phyloP scores from a whole-genome alignment of 1,140 invertebrate genomes.

The Cydia splendana region DNA sequence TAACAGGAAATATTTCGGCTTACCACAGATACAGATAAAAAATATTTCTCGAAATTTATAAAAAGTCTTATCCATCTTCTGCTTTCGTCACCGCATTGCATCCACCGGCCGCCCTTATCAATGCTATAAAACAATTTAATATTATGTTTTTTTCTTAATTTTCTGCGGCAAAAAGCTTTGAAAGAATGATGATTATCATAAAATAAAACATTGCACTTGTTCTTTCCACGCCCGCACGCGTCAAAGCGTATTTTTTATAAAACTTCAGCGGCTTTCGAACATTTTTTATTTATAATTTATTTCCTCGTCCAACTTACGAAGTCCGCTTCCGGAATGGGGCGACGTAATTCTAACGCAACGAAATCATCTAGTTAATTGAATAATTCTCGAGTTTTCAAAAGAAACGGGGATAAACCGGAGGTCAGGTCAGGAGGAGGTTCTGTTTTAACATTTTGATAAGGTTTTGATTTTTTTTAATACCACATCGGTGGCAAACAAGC shows the following conservation, averaged over 20 bases:
- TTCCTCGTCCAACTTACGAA: neutral
- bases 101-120: too few relatives aligned
- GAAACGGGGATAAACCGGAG: neutral
- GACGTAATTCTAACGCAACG: slow-evolving; percentile 8
- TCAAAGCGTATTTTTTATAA: neutral
- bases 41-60: too few relatives aligned
- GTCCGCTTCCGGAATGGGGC: neutral
- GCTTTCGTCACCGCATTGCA: too few relatives aligned
- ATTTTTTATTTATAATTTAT: slow-evolving; percentile 8
- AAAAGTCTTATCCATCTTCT: too few relatives aligned
- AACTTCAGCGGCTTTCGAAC: neutral
- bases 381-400: slow-evolving; percentile 30
- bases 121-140: too few relatives aligned
- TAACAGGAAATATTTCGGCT: too few relatives aligned
- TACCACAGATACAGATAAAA: too few relatives aligned
- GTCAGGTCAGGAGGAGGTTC: too few relatives aligned
- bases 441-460: too few relatives aligned
- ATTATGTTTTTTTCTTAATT: too few relatives aligned
- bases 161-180: neutral
- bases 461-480: too few relatives aligned
- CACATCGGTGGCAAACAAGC: too few relatives aligned
- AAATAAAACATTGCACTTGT: neutral
- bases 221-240: neutral
- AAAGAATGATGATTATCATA: neutral
- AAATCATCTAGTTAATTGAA: slow-evolving; percentile 30